A percentile compares a stretch with the other conserved stretches of the same genome.
Conservation (phyloP, 1,140 invertebrate genomes). For the Drosophila sproati region DNA sequence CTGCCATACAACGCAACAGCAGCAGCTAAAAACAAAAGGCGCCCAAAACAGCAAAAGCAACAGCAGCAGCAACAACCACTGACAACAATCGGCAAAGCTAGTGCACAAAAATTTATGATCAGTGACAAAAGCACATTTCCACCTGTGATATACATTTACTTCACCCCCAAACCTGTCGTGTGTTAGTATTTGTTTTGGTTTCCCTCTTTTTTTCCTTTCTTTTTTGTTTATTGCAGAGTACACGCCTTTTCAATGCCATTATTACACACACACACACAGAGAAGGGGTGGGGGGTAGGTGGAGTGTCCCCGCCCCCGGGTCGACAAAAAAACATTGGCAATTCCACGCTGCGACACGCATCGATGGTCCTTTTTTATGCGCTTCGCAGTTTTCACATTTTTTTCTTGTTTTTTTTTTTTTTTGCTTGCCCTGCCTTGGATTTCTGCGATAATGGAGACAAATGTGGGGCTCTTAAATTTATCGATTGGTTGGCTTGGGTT, state of each 20-base stretch:
- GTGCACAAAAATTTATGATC: slow-evolving; percentile 75
- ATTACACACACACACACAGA: slow-evolving; percentile 11
- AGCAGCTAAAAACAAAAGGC: slow-evolving; percentile 33
- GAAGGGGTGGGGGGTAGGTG: no score
- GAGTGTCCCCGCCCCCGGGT: slow-evolving; percentile 19
- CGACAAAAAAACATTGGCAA: slow-evolving; percentile 38
- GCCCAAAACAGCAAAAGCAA: slow-evolving; percentile 24
- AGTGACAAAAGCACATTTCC: slow-evolving; percentile 81
- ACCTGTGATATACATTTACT: slow-evolving; percentile 77
- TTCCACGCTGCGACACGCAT: slow-evolving; percentile 64
- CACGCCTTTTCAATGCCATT: slow-evolving; percentile 72
- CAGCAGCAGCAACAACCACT: slow-evolving; percentile 40
- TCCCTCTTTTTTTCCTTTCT: slow-evolving; percentile 47
- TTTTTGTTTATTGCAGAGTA: slow-evolving; percentile 44
- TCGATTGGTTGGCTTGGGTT: slow-evolving; percentile 58
- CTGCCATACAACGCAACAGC: slow-evolving; percentile 38
- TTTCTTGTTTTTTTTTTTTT: slow-evolving; percentile 49
- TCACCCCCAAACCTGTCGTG: slow-evolving; percentile 29
- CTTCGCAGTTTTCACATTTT: slow-evolving; percentile 66
- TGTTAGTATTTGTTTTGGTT: slow-evolving; percentile 35
- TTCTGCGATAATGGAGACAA: slow-evolving; percentile 81
- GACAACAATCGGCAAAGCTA: slow-evolving; percentile 33
- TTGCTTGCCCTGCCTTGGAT: slow-evolving; percentile 73
- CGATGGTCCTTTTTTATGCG: slow-evolving; percentile 73
- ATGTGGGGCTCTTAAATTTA: slow-evolving; percentile 82